Conservation (phyloP, 2,888 invertebrate species). For the Melanargia galathea region DNA sequence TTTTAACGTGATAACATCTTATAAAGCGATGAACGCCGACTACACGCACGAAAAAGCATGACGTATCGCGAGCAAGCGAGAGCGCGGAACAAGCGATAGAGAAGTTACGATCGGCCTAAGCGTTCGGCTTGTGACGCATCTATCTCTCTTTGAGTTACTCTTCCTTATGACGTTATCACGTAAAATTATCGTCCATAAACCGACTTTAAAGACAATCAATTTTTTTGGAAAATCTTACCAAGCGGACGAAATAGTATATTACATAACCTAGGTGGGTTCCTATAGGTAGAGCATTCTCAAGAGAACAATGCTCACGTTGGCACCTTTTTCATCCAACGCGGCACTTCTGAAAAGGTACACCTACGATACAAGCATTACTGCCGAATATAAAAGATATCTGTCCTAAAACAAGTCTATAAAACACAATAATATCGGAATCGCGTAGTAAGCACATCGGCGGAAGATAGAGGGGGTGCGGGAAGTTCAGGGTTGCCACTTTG, state of each 20-base stretch:
- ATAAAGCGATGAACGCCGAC: too few species aligned
- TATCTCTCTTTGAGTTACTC: too few species aligned
- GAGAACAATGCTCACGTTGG: not conserved
- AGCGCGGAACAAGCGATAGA: too few species aligned
- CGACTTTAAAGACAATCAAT: too few species aligned
- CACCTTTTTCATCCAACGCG: not conserved
- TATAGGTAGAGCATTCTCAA: not conserved
- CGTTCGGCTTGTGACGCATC: too few species aligned
- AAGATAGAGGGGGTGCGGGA: not conserved
- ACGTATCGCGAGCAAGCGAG: too few species aligned
- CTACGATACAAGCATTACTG: constrained; percentile 18
- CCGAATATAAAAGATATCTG: constrained; percentile 25
- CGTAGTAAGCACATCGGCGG: constrained; percentile 34
- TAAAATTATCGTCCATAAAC: too few species aligned
- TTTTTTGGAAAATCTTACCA: too few species aligned
- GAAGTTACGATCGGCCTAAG: too few species aligned
- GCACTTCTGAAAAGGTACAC: not conserved
- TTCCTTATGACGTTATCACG: too few species aligned
- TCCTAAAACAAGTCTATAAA: constrained; percentile 29
- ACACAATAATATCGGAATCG: constrained; percentile 37
- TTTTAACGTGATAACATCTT: too few species aligned
- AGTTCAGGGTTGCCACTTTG: constrained; percentile 1
- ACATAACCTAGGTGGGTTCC: not conserved
- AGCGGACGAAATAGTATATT: not conserved
- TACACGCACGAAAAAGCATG: too few species aligned